Evolutionary conservation across 2,113 vertebrate genomes (phyloP).

Genomic region (Callorhinus ursinus): DNA sequence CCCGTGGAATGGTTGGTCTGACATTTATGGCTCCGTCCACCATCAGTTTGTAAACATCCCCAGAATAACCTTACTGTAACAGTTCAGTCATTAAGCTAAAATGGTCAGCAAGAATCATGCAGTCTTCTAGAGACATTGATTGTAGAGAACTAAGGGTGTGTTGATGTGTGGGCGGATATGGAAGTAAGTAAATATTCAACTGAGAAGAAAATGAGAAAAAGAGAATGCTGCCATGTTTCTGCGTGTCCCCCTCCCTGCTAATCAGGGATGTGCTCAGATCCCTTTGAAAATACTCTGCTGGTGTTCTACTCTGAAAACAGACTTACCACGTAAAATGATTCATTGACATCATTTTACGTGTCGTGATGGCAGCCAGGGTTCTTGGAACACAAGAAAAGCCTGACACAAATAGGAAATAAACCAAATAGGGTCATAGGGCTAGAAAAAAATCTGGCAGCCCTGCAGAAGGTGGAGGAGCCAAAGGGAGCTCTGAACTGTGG

Average conservation of each 20-base stretch:
- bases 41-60: not conserved
- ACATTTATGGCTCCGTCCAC: not conserved
- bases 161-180: not conserved
- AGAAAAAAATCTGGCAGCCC: not conserved
- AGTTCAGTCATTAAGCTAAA: not conserved
- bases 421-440: not conserved
- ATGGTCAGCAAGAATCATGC: not conserved
- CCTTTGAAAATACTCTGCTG: not conserved
- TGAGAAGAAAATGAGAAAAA: not conserved
- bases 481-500: too few species aligned
- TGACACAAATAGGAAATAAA: constrained; percentile 37
- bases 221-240: not conserved
- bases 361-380: not conserved
- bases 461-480: not conserved
- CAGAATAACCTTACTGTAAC: not conserved
- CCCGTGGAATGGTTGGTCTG: not conserved
- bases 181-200: constrained; percentile 27
- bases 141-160: not conserved
- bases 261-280: not conserved
- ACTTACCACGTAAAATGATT: not conserved
- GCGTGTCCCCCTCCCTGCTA: not conserved
- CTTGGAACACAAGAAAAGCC: constrained; percentile 17
- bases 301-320: constrained; percentile 21
- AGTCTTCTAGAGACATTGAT: not conserved
- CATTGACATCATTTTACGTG: not conserved